phyloP scores from a whole-genome alignment of 2,888 invertebrate genomes.

The Rapana venosa region DNA sequence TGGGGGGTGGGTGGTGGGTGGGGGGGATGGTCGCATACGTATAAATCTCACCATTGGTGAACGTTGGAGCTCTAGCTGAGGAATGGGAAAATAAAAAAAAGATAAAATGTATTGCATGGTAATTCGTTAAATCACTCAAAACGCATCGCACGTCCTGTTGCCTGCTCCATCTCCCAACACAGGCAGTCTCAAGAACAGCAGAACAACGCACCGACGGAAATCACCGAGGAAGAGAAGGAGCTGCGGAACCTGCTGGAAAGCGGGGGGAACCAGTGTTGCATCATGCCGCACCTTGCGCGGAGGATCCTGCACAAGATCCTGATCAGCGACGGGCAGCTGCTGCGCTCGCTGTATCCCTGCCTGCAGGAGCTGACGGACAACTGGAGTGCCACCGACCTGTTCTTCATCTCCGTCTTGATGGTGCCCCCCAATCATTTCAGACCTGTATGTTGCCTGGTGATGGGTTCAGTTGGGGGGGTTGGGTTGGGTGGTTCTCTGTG shows the following conservation, averaged over 20 bases:
- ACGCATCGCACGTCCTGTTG: too few relatives aligned
- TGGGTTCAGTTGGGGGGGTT: too few relatives aligned
- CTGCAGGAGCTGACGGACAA: slow-evolving; percentile 52
- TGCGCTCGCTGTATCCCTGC: slow-evolving; percentile 82
- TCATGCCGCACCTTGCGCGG: slow-evolving; percentile 76
- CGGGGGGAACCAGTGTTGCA: slow-evolving; percentile 37
- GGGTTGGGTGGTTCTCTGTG: too few relatives aligned
- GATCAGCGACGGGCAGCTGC: slow-evolving; percentile 83
- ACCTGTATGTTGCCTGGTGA: slow-evolving; percentile 81
- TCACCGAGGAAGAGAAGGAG: slow-evolving; percentile 41
- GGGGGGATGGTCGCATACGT: too few relatives aligned
- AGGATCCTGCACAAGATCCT: slow-evolving; percentile 82
- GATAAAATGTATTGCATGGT: too few relatives aligned
- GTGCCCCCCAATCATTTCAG: slow-evolving; percentile 92
- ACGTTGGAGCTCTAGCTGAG: too few relatives aligned
- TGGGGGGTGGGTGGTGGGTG: too few relatives aligned
- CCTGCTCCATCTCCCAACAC: neutral
- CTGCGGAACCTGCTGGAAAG: slow-evolving; percentile 29
- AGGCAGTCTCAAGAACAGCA: slow-evolving; percentile 2
- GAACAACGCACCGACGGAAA: neutral
- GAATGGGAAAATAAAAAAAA: too few relatives aligned
- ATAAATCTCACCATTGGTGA: too few relatives aligned
- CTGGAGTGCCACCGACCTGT: slow-evolving; percentile 85
- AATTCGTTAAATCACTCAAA: too few relatives aligned
- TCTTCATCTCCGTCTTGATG: slow-evolving; percentile 90